These are phyloP conservation scores for Drosophila rellima DNA, from an alignment of 2,888 invertebrate species.

Conservation along the genomic window DNA sequence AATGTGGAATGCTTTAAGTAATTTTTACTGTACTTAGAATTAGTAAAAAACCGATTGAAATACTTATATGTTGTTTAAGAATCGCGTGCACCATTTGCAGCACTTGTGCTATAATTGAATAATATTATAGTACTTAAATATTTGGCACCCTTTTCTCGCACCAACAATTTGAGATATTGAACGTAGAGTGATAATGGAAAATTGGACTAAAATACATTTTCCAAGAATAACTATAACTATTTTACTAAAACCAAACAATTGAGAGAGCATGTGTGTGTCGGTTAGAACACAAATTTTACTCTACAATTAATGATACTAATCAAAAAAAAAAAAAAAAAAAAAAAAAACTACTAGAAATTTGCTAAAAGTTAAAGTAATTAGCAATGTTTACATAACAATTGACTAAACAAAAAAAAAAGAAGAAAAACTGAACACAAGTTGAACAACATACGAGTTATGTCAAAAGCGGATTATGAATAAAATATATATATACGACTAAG, in stretches of 20 bases:
- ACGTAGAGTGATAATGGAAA: slow-evolving; percentile 72
- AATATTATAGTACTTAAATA: slow-evolving; percentile 39
- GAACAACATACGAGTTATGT: slow-evolving; percentile 35
- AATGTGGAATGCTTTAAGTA: slow-evolving; percentile 66
- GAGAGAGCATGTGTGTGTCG: slow-evolving; percentile 60
- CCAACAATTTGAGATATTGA: slow-evolving; percentile 79
- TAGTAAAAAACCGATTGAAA: slow-evolving; percentile 20
- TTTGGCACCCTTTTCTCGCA: slow-evolving; percentile 76
- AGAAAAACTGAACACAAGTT: slow-evolving; percentile 26
- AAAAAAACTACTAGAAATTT: slow-evolving; percentile 11
- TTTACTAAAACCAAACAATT: slow-evolving; percentile 49
- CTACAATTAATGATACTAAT: slow-evolving; percentile 36
- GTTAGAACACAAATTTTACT: slow-evolving; percentile 51
- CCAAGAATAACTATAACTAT: slow-evolving; percentile 50
- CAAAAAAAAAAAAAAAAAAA: slow-evolving; percentile 12
- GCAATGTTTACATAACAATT: slow-evolving; percentile 63
- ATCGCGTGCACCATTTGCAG: slow-evolving; percentile 49
- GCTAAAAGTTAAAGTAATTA: slow-evolving; percentile 60
- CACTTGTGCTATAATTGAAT: slow-evolving; percentile 46
- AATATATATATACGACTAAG: slow-evolving; percentile 54
- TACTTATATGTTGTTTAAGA: slow-evolving; percentile 20
- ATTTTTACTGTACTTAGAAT: slow-evolving; percentile 53
- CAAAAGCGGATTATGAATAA: slow-evolving; percentile 54
- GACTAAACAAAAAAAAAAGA: slow-evolving; percentile 43
- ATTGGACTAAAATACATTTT: slow-evolving; percentile 31